Base-by-base conservation (phyloP, 2,888 invertebrate species). In the Strigamia maritima region DNA sequence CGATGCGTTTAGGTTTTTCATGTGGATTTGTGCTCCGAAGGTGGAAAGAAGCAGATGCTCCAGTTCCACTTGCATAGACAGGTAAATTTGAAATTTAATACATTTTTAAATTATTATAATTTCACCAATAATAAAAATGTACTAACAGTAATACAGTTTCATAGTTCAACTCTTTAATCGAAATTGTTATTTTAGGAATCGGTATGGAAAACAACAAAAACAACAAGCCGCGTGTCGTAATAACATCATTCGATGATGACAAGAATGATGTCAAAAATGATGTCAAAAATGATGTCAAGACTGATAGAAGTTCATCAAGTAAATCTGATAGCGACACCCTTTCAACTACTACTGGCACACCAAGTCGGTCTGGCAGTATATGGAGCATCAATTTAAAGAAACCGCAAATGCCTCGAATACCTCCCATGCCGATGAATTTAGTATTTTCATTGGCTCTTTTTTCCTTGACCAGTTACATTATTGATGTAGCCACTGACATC, bases 401-500 rank as follows among this genome's bases (percentile, higher is more conserved):
- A 60, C 60, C 19, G 10, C 19, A 60, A 22, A 60, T 22, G n/a
- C 60, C 60, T 22, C 19, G 24, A 60, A 60, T 60, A 19, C 60
- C 60, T 2, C 60, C 60, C 19, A 60, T 60, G 24, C 60, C 60
- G 19, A 22, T 60, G 24, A 60, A 60, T 24, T 19, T 60, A 19
- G 60, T 60, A 22, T 60, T 60, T 60, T 19, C 60, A 8, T 4
- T 60, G 60, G 60, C 22, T 2, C 2, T 60, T 60, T 60, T 60
- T 60, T 60, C 60, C 4, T 22, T 60, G 60, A 60, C 60, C 19
- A 60, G 60, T 60, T 60, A 60, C 24, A n/a, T 60, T 10, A 10
- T 60, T 19, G 60, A 60, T 10, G 60, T 60, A 60, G 60, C 60
- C 19, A 60, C 60, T n/a, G 60, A 60, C 22, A 60, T 60, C n/a